phyloP scores from a whole-genome alignment of 1,140 invertebrate species.

The Drosophila gunungcola region DNA sequence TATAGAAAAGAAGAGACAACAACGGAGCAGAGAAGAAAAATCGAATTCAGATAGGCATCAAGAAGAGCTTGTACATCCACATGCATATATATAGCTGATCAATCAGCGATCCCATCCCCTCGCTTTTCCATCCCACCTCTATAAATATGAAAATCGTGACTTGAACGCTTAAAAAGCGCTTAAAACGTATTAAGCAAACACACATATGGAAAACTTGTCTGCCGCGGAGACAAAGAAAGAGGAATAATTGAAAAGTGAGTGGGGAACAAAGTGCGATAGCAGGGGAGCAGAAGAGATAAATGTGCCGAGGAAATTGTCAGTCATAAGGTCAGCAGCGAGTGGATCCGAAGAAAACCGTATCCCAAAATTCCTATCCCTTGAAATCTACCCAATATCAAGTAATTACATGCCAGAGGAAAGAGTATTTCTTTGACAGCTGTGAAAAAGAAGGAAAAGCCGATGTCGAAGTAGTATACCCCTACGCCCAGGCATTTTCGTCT shows the following conservation, averaged over 20 bases:
- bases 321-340: constrained; percentile 70
- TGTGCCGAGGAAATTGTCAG: constrained; percentile 77
- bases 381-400: constrained; percentile 53
- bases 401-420: constrained; percentile 59
- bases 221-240: constrained; percentile 48
- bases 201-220: constrained; percentile 77
- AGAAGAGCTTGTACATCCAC: constrained; percentile 44
- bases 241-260: constrained; percentile 75
- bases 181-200: constrained; percentile 81
- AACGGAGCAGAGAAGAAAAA: constrained; percentile 39
- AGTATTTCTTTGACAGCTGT: constrained; percentile 68
- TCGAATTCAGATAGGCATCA: constrained; percentile 70
- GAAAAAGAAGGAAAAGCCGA: constrained; percentile 30
- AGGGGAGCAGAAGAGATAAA: constrained; percentile 46
- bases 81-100: constrained; percentile 53
- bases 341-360: constrained; percentile 34
- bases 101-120: constrained; percentile 59
- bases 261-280: constrained; percentile 6
- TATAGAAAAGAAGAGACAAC: constrained; percentile 48
- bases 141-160: constrained; percentile 83
- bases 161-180: constrained; percentile 83
- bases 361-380: constrained; percentile 36
- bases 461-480: constrained; percentile 42
- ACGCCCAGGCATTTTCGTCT: constrained; percentile 62
- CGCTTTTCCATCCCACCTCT: constrained; percentile 9